A percentile compares a stretch with the other conserved stretches of the same genome.
Evolutionary conservation across 2,113 vertebrate genomes (phyloP).

Genomic region (Plecturocebus donacophilus): DNA sequence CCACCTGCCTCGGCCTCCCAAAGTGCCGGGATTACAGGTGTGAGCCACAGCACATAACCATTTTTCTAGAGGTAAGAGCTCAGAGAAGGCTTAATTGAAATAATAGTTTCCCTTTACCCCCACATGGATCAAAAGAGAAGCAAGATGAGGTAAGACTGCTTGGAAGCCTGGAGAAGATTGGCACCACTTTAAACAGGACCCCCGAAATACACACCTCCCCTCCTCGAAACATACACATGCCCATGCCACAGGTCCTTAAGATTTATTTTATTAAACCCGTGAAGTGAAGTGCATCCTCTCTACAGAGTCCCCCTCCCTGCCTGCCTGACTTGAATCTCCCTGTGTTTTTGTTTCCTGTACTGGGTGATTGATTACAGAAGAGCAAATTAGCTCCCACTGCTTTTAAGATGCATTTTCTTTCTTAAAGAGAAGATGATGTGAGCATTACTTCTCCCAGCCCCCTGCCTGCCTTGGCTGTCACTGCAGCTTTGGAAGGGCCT

Average conservation of each 20-base stretch:
- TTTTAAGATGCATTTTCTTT: conserved; percentile 56
- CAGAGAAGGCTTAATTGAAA: background rate
- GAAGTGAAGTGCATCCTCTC: background rate
- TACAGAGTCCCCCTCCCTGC: background rate
- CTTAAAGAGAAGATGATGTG: conserved; percentile 30
- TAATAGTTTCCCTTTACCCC: background rate
- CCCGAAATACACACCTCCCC: accelerated
- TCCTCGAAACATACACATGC: accelerated
- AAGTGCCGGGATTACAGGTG: too few relatives aligned
- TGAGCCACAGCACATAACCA: too few relatives aligned
- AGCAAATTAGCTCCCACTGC: conserved; percentile 51
- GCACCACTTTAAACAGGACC: background rate
- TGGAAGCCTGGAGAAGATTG: background rate
- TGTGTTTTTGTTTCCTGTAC: conserved; percentile 23
- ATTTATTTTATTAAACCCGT: background rate
- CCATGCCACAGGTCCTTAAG: background rate
- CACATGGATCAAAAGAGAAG: background rate
- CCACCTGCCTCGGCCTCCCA: too few relatives aligned
- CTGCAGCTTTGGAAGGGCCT: background rate
- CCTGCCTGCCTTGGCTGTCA: background rate
- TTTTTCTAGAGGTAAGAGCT: background rate
- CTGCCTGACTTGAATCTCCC: background rate
- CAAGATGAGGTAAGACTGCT: background rate
- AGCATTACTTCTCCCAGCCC: background rate
- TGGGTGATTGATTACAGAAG: conserved; percentile 32